These are phyloP conservation scores for Lepidonotus clava DNA, from an alignment of 2,888 invertebrate genomes.

Conservation along the genomic window DNA sequence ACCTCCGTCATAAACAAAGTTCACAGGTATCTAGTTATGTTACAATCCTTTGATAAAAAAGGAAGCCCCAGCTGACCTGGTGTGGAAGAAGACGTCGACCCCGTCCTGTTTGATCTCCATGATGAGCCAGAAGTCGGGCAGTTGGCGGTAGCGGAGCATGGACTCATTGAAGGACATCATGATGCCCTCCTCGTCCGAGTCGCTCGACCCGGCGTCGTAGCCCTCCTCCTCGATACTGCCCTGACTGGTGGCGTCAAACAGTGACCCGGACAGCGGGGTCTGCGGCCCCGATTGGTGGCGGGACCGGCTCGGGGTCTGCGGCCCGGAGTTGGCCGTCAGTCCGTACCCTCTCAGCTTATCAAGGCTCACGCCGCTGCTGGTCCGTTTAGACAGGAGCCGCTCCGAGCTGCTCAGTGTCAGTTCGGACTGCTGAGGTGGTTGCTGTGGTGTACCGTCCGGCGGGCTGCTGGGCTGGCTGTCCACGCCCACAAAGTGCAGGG, in stretches of 20 bases:
- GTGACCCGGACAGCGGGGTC: conserved; percentile 54
- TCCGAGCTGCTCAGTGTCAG: neutral
- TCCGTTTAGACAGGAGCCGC: neutral
- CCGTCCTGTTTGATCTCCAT: conserved; percentile 83
- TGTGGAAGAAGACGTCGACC: conserved; percentile 86
- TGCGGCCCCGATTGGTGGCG: conserved; percentile 63
- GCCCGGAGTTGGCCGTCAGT: neutral
- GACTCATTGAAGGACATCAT: conserved; percentile 72
- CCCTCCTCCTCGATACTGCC: conserved; percentile 70
- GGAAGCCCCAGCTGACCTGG: conserved; percentile 80
- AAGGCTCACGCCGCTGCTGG: conserved; percentile 63
- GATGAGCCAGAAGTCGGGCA: conserved; percentile 88
- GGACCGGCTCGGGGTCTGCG: conserved; percentile 51
- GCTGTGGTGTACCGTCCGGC: too few relatives aligned
- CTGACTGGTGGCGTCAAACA: conserved; percentile 63
- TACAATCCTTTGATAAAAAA: too few relatives aligned
- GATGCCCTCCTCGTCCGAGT: conserved; percentile 83
- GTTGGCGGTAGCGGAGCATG: conserved; percentile 80
- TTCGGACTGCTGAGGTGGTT: neutral
- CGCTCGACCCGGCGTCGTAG: conserved; percentile 85
- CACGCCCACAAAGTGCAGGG: neutral
- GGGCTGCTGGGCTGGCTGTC: neutral
- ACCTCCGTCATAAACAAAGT: too few relatives aligned
- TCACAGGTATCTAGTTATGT: too few relatives aligned
- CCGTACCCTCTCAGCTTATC: conserved; percentile 60